Evolutionary conservation across 2,113 vertebrate species (phyloP).

Genomic region (Notiomystis cincta): DNA sequence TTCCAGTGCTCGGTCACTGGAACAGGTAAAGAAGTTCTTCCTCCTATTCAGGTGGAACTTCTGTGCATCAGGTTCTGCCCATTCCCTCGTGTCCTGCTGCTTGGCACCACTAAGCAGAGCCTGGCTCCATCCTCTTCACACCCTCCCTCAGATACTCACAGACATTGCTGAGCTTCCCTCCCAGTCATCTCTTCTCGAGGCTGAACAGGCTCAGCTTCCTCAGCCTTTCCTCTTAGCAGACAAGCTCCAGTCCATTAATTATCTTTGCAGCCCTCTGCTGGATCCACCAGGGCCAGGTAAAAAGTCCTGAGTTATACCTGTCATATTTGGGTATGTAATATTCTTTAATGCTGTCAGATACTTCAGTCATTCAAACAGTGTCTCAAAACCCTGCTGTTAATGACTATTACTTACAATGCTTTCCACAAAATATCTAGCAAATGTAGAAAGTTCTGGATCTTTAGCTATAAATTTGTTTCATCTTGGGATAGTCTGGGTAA

Average conservation of each 20-base stretch:
- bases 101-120: not conserved
- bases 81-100: rapidly evolving
- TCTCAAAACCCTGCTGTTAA: not conserved
- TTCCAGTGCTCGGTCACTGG: not conserved
- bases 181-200: rapidly evolving
- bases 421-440: not conserved
- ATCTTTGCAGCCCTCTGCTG: not conserved
- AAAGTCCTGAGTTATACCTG: not conserved
- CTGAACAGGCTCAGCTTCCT: not conserved
- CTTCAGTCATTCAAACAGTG: not conserved
- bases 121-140: not conserved
- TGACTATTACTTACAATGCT: not conserved
- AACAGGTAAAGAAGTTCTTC: not conserved
- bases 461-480: not conserved
- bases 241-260: not conserved
- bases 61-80: not conserved
- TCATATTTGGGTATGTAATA: not conserved
- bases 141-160: not conserved
- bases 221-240: not conserved
- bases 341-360: not conserved
- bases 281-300: not conserved
- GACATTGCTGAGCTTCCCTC: no score
- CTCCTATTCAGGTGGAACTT: not conserved
- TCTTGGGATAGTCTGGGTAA: not conserved
- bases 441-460: not conserved